Conservation (phyloP, 2,888 invertebrate species). For the Hirtodrosophila cameraria region DNA sequence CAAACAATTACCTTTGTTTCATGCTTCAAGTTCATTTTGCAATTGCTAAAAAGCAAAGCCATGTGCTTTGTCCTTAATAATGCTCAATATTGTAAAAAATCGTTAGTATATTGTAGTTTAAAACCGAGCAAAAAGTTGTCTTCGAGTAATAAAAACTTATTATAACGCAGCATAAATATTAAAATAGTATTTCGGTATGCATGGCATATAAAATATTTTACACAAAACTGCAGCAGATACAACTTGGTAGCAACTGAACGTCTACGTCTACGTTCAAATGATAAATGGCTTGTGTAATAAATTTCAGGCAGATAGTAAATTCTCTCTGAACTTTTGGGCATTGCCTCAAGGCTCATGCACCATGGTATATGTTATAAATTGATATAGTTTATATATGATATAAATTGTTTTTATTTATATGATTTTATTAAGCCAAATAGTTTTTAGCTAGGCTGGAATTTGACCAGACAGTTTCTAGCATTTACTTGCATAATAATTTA, state of each 20-base stretch:
- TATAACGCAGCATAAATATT: not conserved
- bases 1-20: constrained; percentile 19
- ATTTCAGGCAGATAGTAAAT: constrained; percentile 30
- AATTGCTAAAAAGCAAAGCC: not conserved
- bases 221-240: constrained; percentile 1
- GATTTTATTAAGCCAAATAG: too few species aligned
- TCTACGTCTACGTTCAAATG: constrained; percentile 7
- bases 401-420: not conserved
- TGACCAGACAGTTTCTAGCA: too few species aligned
- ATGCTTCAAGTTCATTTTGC: not conserved
- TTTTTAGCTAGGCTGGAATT: too few species aligned
- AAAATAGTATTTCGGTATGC: constrained; percentile 17
- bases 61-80: too few species aligned
- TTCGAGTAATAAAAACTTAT: too few species aligned
- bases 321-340: constrained; percentile 4
- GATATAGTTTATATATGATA: not conserved
- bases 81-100: too few species aligned
- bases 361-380: not conserved
- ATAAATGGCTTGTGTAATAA: constrained; percentile 36
- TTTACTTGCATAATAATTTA: not conserved
- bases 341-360: constrained; percentile 1
- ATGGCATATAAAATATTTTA: constrained; percentile 10
- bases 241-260: constrained; percentile 6
- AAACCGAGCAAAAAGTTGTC: too few species aligned
- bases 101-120: too few species aligned